Evolutionary conservation across 2,888 invertebrate species (phyloP), one percentile per base, ranked within the genome.

Genomic region (Tinea semifulvella): DNA sequence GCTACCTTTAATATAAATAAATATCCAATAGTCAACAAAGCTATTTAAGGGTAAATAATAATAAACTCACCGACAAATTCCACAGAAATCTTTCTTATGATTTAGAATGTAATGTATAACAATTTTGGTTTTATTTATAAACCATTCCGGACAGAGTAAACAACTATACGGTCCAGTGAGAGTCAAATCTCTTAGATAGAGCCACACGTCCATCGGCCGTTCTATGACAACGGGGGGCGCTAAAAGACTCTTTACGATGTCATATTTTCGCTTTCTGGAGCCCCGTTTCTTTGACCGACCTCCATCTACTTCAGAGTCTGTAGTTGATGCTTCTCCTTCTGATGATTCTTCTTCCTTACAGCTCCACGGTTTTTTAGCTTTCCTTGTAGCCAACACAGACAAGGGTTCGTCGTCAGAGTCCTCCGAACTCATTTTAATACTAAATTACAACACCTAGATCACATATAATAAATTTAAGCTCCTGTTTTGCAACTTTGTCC

Each of bases 371-470:
- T 27, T 38, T 61, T 53, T 11, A 52, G 31, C 51, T 63, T 69
- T 50, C 76, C 79, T 26, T 20, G 68, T 63, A 10, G 74, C 77
- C 49, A 79, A 54, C 43, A 63, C 53, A 2, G 82, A 67, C 43
- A 82, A 55, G 1, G 81, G 80, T 54, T 81, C 81, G 48, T 81
- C 75, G 43, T 81, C 81, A 1, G 81, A 80, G 43, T 80, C 81
- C 19, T 73, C 73, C 3, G 68, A 68, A 36, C 56, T 26, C 68
- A 68, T 68, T 43, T 16, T 47, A 31, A 14, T n/a, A n/a, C n/a
- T n/a, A n/a, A n/a, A n/a, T n/a, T n/a, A n/a, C n/a, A n/a, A n/a
- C n/a, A n/a, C n/a, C n/a, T n/a, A n/a, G n/a, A n/a, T n/a, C n/a
- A n/a, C n/a, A n/a, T n/a, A n/a, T n/a, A n/a, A n/a, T n/a, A n/a